These are phyloP conservation scores for Betta splendens DNA, from an alignment of 2,797 vertebrate genomes.

Conservation along the genomic window DNA sequence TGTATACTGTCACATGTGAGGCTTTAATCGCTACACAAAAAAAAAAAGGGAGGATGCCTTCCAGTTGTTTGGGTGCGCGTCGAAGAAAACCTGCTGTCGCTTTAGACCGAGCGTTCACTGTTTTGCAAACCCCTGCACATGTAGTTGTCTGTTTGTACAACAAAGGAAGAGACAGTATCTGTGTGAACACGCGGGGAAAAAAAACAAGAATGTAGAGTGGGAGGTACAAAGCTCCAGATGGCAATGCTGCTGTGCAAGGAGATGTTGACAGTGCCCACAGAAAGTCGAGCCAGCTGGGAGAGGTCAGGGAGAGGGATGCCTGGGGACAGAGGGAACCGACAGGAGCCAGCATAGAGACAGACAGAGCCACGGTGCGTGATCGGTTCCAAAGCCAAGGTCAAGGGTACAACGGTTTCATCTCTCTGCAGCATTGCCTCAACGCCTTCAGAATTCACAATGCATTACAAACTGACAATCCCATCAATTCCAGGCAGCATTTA, in stretches of 20 bases:
- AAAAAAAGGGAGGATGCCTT: conserved; percentile 56
- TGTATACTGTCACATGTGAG: conserved; percentile 40
- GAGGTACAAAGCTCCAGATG: conserved; percentile 57
- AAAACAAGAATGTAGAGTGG: conserved; percentile 39
- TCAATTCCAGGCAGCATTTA: background rate
- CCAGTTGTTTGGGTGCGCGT: conserved; percentile 62
- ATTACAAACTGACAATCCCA: conserved; percentile 3
- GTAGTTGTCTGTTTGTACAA: conserved; percentile 15
- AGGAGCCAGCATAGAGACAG: conserved; percentile 31
- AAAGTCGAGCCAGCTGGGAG: conserved; percentile 57
- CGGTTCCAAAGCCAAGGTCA: conserved; percentile 39
- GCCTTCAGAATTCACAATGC: conserved; percentile 9
- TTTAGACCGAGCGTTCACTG: conserved; percentile 25
- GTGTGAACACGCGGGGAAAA: conserved; percentile 38
- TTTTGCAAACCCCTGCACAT: conserved; percentile 4
- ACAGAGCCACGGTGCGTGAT: conserved; percentile 28
- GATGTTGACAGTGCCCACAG: conserved; percentile 50
- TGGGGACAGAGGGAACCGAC: conserved; percentile 31
- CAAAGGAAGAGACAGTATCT: conserved; percentile 37
- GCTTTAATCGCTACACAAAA: conserved; percentile 61
- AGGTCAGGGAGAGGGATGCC: conserved; percentile 38
- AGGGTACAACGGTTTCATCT: conserved; percentile 37
- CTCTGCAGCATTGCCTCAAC: conserved; percentile 12
- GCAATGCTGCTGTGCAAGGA: conserved; percentile 54
- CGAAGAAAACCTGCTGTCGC: conserved; percentile 48